Base-by-base conservation (phyloP, 2,888 invertebrate genomes). In the Drosophila tanythrix region DNA sequence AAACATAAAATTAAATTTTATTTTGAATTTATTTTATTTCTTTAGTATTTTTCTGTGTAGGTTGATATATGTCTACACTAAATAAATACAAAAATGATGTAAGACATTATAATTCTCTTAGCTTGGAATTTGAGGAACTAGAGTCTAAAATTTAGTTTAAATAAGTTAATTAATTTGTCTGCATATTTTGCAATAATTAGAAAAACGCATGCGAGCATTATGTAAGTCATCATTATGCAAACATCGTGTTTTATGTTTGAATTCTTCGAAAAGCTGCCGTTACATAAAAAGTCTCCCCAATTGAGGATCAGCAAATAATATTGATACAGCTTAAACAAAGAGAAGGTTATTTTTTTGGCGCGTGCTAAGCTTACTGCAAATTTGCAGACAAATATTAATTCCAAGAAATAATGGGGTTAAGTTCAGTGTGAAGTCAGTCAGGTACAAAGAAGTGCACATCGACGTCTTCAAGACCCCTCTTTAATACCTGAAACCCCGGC, bases 321-420 rank as follows among this genome's bases (percentile, higher is more conserved):
- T 85, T 83, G 67, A 82, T 80, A 70, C 40, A 51, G 70, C 74
- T 65, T 60, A 71, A 74, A 56, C 55, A 68, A 71, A 43, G 62
- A 25, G 29, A 66, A 57, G 62, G 36, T 33, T 5, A 21, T 50
- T 6, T 38, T 64, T 73, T 81, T 85, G 88, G 83, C 85, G 74
- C 85, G 85, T 85, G 85, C 85, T 85, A 79, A 85, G 88, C 85
- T 81, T 81, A 66, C 64, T 31, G 65, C 65, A 76, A 82, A 87
- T 69, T 69, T 70, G 31, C 67, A 29, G 59, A 51, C 72, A 74
- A 86, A 83, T 69, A 83, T 50, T 8, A 62, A 46, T 82, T 82
- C 82, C 71, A 10, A 67, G 82, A 84, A 84, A 68, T 65, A 87
- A 76, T 80, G 85, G 85, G 85, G 88, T 85, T 82, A 85, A 85